Evolutionary conservation across 1,140 invertebrate species (phyloP), one percentile per base, ranked within the genome.

Genomic region (Cherax quadricarinatus): DNA sequence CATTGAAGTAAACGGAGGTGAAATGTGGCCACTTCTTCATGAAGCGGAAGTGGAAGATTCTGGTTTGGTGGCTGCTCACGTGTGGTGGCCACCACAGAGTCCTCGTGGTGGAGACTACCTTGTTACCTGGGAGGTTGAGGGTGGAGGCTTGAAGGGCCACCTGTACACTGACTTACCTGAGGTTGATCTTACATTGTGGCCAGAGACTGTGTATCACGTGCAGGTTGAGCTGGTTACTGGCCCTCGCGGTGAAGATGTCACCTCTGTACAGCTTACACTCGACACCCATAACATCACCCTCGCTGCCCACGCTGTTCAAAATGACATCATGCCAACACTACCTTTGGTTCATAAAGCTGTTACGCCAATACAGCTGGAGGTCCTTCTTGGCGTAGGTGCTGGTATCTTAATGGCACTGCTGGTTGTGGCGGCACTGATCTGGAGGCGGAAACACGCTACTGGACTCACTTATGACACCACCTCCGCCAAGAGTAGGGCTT

Each of bases 41-140:
- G 81, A 89, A 18, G 87, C 87, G 0, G 70, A 84, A 24, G 91
- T 92, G 21, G 85, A 92, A 81, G 86, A 82, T 10, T 92, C 91
- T 2, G 91, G 90, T 21, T 57, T 93, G 10, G 92, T 94, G 24
- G 89, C 92, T 16, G 94, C 94, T n/a, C 89, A 86, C 18, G 94
- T 94, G 53, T 94, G 93, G 70, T 94, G 94, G 94, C 88, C 93
- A 16, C 79, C 89, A 53, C 86, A 81, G 24, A 92, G 85, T 53
- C 79, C 92, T 14, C 66, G 91, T 96, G 94, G 93, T 30, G 89
- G 92, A 75, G 96, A 97, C 62, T 97, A 97, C 95, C 95, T 97
- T 93, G 97, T 98, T 85, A 97, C 97, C 73, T 98, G 97, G 97
- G 97, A 98, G 95, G 97, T 97, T 12, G 97, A 97, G 94, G 97